Percentiles rank a stretch among this genome's conserved stretches.
These are phyloP conservation scores for Callosobruchus maculatus DNA, from an alignment of 2,888 invertebrate species.

Conservation along the genomic window DNA sequence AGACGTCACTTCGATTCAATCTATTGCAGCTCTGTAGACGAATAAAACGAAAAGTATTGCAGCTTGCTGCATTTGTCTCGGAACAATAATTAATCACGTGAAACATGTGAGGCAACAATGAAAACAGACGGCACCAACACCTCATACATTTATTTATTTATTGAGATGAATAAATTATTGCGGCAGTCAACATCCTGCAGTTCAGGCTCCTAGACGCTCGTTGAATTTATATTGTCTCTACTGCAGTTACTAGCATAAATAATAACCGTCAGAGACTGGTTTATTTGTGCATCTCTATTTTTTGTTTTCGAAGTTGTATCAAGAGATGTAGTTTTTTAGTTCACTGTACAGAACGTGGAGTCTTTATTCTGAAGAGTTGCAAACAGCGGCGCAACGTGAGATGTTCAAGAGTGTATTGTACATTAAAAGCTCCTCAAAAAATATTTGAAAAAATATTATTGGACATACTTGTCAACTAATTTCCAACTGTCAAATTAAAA, in stretches of 20 bases:
- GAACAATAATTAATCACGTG: neutral
- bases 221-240: neutral
- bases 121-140: neutral
- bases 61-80: neutral
- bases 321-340: too few relatives aligned
- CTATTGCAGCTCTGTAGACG: neutral
- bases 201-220: neutral
- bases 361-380: too few relatives aligned
- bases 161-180: neutral
- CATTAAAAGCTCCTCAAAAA: too few relatives aligned
- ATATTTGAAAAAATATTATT: too few relatives aligned
- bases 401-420: too few relatives aligned
- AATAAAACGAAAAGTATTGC: neutral
- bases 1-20: neutral
- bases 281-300: neutral
- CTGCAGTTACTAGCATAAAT: neutral
- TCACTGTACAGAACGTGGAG: too few relatives aligned
- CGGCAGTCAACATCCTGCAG: neutral
- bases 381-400: too few relatives aligned
- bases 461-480: too few relatives aligned
- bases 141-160: neutral
- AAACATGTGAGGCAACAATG: neutral
- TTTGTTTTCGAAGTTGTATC: too few relatives aligned
- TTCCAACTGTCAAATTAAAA: too few relatives aligned
- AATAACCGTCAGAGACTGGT: neutral